These are phyloP conservation scores for Luperina testacea DNA, from an alignment of 2,888 invertebrate genomes.

Conservation along the genomic window DNA sequence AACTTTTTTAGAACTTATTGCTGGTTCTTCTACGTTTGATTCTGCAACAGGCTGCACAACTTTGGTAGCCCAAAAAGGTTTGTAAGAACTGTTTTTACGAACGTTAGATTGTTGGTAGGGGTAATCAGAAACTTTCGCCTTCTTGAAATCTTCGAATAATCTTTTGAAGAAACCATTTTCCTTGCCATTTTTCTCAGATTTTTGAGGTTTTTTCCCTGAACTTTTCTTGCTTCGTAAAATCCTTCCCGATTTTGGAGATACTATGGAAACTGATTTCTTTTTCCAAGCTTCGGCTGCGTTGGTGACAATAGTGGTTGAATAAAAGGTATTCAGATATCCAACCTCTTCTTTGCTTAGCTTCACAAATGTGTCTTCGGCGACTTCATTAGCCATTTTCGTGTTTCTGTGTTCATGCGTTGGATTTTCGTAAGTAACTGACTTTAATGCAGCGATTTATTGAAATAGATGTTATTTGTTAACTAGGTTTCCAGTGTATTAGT, in stretches of 20 bases:
- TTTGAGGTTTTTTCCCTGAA: constrained; percentile 26
- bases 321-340: constrained; percentile 75
- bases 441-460: constrained; percentile 44
- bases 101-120: constrained; percentile 80
- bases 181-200: constrained; percentile 57
- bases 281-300: constrained; percentile 78
- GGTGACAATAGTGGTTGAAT: constrained; percentile 67
- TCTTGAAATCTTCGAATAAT: constrained; percentile 80
- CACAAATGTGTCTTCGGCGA: constrained; percentile 75
- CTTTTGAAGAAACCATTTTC: constrained; percentile 75
- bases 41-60: constrained; percentile 63
- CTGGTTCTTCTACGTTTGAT: constrained; percentile 43
- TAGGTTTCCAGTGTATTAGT: constrained; percentile 57
- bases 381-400: constrained; percentile 77
- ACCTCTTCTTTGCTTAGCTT: constrained; percentile 79
- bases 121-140: constrained; percentile 81
- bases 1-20: constrained; percentile 48
- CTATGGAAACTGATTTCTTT: constrained; percentile 80
- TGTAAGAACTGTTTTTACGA: constrained; percentile 78
- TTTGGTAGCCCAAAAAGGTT: constrained; percentile 84
- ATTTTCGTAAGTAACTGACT: constrained; percentile 51
- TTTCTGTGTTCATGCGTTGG: constrained; percentile 36
- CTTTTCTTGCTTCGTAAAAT: constrained; percentile 72
- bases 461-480: constrained; percentile 53
- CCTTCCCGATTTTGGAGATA: constrained; percentile 82